Base-by-base conservation (phyloP, 2,888 invertebrate genomes). In the Blastobasis lacticolella region DNA sequence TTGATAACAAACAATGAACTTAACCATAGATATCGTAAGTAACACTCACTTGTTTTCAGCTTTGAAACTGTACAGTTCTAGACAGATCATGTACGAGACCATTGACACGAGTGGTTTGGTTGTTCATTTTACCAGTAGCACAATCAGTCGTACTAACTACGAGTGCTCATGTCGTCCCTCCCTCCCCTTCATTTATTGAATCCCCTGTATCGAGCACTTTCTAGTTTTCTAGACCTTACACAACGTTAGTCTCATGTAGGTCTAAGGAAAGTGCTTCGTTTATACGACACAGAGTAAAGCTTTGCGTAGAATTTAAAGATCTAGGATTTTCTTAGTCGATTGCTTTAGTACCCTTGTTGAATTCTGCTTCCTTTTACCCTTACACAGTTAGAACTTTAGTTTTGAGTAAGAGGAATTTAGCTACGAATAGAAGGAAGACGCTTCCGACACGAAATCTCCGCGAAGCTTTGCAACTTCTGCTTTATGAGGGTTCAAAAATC, bases 1-100 rank as follows among this genome's bases (percentile, higher is more conserved):
- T 62, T 63, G 52, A 54, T 51, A 67, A 78, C 75, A 75, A 63
- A 76, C 67, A 68, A 68, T 67, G 72, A 69, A 42, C 9, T 67
- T 83, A 85, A 88, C 88, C 88, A 88, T 88, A 88, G 88, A 88
- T 81, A 88, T 88, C 88, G 88, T 88, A 87, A 79, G 72, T 67
- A 66, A 77, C 75, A 78, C 71, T 73, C 77, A 82, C 75, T 69
- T 54, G 49, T 53, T 57, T 71, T 62, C 70, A 73, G 76, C 80
- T 82, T 81, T 62, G 57, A 69, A 64, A 71, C 68, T 81, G 79
- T 83, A 84, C 74, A 81, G 75, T 67, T 68, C 68, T 70, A 72
- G 51, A 46, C 48, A 48, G 48, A 51, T 49, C 56, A 55, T 56
- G 46, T 54, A 52, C 51, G 46, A 58, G 48, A 57, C 57, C 55